Evolutionary conservation across 2,888 invertebrate species (phyloP), one percentile per base, ranked within the genome.

Genomic region (Tetragonula carbonaria): DNA sequence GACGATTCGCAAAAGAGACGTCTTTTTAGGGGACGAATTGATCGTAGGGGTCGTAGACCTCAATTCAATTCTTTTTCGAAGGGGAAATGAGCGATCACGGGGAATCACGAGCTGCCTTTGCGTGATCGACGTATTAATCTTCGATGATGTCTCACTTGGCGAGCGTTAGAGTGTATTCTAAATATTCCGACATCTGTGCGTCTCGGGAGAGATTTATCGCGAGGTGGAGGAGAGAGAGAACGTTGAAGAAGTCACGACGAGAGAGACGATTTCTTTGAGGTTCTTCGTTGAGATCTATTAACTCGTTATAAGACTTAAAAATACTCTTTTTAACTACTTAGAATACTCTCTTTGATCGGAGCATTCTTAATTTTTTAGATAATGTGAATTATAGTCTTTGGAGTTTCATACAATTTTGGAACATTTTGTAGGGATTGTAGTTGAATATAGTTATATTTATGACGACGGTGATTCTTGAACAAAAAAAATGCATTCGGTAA

Each of bases 41-140:
- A 89, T 90, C 87, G 78, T 2, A 21, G 53, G 68, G 50, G 77
- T 78, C 67, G 63, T 51, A 38, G 21, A 51, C 68, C 65, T 65
- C 74, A 53, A 71, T 71, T 59, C 80, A 8, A 11, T 74, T 57
- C 65, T 38, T 70, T 28, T 8, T 62, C 16, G 63, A 51, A 14
- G 45, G 70, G 80, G 38, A 84, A 62, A 84, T 82, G 83, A 84
- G 45, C 74, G 84, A 84, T 82, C 59, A 23, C 59, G 45, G 21
- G 51, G n/a, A 28, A 50, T 55, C 66, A n/a, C 59, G 73, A 50
- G 66, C 45, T 14, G 75, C 59, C 16, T 51, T 21, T 23, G 4
- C 18, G 74, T 59, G 79, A 84, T 84, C 75, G 71, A 84, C 74
- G 72, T 79, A 79, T 85, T 85, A 80, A 85, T 84, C 84, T 80